A percentile compares a stretch with the other conserved stretches of the same genome.
These are phyloP conservation scores for Bungarus multicinctus DNA, from an alignment of 2,113 vertebrate genomes.

Conservation along the genomic window DNA sequence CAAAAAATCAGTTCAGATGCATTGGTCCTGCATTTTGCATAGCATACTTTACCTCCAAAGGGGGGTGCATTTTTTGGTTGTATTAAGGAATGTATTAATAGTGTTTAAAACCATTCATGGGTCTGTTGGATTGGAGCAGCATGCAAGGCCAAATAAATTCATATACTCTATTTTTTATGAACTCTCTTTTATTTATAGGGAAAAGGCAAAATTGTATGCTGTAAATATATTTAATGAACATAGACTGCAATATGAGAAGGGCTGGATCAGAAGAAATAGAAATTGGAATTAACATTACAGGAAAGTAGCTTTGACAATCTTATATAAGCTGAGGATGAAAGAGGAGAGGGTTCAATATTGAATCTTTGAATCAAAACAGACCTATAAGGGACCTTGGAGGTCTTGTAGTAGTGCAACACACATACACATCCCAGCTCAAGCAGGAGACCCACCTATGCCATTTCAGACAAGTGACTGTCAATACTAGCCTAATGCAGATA, in stretches of 20 bases:
- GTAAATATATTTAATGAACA: background rate
- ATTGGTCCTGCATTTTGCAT: too few species aligned
- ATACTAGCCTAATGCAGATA: too few species aligned
- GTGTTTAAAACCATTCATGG: background rate
- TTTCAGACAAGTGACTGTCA: too few species aligned
- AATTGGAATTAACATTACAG: background rate
- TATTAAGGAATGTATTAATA: background rate
- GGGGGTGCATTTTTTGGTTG: background rate
- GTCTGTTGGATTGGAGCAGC: background rate
- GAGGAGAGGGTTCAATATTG: background rate
- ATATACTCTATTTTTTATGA: background rate
- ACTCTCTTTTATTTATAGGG: background rate
- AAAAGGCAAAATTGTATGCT: background rate
- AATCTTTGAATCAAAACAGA: too few species aligned
- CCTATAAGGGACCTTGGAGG: too few species aligned
- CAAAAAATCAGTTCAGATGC: background rate
- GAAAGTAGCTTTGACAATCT: background rate
- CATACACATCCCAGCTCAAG: too few species aligned
- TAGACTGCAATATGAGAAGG: background rate
- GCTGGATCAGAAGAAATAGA: background rate
- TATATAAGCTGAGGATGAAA: background rate
- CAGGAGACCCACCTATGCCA: too few species aligned
- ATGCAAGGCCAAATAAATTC: background rate
- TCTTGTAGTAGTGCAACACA: too few species aligned
- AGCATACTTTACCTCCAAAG: background rate